Conservation (phyloP, 2,888 invertebrate genomes). For the Bellardia pandia region DNA sequence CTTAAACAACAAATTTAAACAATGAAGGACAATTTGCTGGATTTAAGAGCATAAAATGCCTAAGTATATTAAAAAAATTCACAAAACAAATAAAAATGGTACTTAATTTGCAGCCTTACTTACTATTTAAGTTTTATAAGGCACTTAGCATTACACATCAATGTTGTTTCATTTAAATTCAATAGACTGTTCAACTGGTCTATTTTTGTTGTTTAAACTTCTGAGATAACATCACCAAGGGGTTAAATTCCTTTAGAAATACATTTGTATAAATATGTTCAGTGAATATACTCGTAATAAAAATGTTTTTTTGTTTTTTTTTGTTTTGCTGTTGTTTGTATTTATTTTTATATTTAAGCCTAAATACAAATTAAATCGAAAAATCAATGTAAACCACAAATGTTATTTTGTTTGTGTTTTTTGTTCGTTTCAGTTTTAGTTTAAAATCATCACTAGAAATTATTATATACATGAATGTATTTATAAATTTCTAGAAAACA, state of each 20-base stretch:
- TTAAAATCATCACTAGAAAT: slow-evolving; percentile 37
- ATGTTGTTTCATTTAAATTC: no score
- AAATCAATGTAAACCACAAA: slow-evolving; percentile 71
- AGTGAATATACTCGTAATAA: slow-evolving; percentile 15
- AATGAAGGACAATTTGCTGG: no score
- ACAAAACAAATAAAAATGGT: no score
- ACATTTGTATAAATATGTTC: not conserved
- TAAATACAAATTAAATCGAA: slow-evolving; percentile 67
- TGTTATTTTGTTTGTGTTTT: slow-evolving; percentile 51
- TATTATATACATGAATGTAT: slow-evolving; percentile 15
- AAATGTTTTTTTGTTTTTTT: no score
- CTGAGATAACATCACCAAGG: not conserved
- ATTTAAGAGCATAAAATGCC: no score
- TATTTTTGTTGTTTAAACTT: no score
- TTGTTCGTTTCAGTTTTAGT: slow-evolving; percentile 23
- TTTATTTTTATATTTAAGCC: slow-evolving; percentile 58
- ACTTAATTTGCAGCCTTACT: no score
- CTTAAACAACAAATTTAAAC: no score
- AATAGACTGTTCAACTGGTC: no score
- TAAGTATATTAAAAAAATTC: no score
- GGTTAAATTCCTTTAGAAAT: not conserved
- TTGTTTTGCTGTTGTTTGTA: slow-evolving; percentile 5
- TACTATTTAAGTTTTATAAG: no score
- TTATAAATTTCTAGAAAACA: not conserved
- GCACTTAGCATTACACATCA: no score